These are phyloP conservation scores for Sturnus vulgaris DNA, from an alignment of 2,113 vertebrate genomes.

Conservation along the genomic window DNA sequence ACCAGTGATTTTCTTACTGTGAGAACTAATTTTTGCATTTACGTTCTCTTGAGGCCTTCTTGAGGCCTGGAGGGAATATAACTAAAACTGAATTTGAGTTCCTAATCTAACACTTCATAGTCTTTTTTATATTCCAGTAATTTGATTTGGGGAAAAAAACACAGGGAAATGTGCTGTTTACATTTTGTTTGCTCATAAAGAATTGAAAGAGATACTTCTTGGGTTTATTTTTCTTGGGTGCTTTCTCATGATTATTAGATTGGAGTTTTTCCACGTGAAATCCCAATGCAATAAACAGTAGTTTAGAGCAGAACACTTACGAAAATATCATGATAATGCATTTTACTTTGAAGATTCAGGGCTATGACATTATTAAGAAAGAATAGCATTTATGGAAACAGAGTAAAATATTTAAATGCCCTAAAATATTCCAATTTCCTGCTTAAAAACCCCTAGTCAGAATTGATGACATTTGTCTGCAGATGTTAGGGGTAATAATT, in stretches of 20 bases:
- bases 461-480: background rate
- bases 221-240: background rate
- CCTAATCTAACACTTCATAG: background rate
- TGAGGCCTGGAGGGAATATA: background rate
- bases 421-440: background rate
- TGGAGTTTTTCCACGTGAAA: background rate
- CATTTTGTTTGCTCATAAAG: background rate
- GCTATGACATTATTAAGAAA: background rate
- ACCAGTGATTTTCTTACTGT: background rate
- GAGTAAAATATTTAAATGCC: background rate
- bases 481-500: background rate
- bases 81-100: background rate
- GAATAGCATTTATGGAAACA: background rate
- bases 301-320: background rate
- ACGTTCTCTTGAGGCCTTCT: background rate
- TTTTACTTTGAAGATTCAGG: background rate
- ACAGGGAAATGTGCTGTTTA: background rate
- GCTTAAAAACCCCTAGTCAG: background rate
- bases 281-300: background rate
- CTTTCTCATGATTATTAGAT: background rate
- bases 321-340: background rate
- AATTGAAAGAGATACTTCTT: background rate
- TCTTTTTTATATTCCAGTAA: background rate
- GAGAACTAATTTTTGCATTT: background rate
- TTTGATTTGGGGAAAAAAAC: background rate